These are phyloP conservation scores for Fulmarus glacialis DNA, from an alignment of 2,113 vertebrate species.

Conservation along the genomic window DNA sequence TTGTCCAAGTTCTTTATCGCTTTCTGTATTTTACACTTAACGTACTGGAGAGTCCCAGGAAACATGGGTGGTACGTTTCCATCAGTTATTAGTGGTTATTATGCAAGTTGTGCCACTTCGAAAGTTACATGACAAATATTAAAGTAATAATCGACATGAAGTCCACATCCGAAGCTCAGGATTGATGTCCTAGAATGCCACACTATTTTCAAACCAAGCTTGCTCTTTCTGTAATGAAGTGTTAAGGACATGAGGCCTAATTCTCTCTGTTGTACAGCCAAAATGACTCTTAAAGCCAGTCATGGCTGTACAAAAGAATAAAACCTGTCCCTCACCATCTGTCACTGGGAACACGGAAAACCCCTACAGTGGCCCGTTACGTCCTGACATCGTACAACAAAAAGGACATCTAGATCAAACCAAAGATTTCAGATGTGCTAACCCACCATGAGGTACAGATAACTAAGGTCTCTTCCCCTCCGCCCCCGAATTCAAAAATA, in stretches of 20 bases:
- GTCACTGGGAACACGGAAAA: not conserved
- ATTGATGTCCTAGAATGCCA: not conserved
- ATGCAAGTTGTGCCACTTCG: not conserved
- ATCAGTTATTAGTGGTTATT: not conserved
- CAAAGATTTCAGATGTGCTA: not conserved
- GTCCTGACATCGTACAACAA: not conserved
- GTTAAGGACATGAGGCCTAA: not conserved
- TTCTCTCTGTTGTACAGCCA: not conserved
- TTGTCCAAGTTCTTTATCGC: not conserved
- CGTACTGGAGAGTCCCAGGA: not conserved
- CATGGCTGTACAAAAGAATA: not conserved
- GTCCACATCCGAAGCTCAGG: not conserved
- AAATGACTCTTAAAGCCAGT: not conserved
- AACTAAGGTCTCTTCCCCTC: not conserved
- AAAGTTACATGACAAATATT: not conserved
- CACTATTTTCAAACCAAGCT: not conserved
- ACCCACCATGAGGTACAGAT: not conserved
- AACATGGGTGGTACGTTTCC: rapidly evolving
- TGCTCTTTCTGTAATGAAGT: not conserved
- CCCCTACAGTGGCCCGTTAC: not conserved
- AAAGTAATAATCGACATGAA: not conserved
- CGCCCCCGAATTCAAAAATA: not conserved
- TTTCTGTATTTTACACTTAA: not conserved
- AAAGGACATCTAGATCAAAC: not conserved
- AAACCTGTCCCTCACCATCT: not conserved